Evolutionary conservation across 2,113 vertebrate genomes (phyloP).

Genomic region (Gallinago jamesoni): DNA sequence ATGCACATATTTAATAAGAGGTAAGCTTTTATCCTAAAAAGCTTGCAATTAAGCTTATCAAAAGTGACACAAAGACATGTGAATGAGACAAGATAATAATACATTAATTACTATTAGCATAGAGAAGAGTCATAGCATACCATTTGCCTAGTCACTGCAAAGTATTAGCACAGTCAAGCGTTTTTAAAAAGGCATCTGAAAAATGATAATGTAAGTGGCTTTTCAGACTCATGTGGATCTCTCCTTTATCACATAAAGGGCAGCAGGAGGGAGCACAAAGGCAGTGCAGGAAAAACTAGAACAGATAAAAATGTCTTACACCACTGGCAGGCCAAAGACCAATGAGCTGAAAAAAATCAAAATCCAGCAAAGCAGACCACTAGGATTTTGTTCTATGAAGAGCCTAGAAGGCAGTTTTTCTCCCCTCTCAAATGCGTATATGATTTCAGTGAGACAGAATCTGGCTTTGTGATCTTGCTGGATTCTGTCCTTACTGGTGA

Average conservation of each 20-base stretch:
- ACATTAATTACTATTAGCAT: conserved; percentile 48
- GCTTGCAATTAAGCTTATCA: conserved; percentile 51
- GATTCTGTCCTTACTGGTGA: neutral
- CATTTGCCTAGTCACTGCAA: conserved; percentile 56
- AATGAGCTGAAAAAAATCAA: neutral
- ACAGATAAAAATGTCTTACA: neutral
- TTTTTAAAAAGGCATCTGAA: neutral
- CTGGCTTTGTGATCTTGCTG: neutral
- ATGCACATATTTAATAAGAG: neutral
- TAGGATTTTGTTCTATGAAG: neutral
- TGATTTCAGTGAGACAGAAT: neutral
- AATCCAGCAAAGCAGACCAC: neutral
- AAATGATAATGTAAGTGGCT: neutral
- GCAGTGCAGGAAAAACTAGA: neutral
- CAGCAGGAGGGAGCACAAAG: neutral
- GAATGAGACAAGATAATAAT: conserved; percentile 58
- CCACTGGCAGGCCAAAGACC: neutral
- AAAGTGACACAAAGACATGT: conserved; percentile 21
- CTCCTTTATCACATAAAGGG: neutral
- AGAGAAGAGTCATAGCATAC: conserved; percentile 52
- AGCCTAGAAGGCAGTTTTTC: neutral
- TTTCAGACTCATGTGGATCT: neutral
- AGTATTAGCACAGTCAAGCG: neutral
- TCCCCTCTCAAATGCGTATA: neutral
- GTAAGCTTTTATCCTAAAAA: conserved; percentile 41